Conservation (phyloP, 2,113 vertebrate genomes). For the Chlamydotis undulata region DNA sequence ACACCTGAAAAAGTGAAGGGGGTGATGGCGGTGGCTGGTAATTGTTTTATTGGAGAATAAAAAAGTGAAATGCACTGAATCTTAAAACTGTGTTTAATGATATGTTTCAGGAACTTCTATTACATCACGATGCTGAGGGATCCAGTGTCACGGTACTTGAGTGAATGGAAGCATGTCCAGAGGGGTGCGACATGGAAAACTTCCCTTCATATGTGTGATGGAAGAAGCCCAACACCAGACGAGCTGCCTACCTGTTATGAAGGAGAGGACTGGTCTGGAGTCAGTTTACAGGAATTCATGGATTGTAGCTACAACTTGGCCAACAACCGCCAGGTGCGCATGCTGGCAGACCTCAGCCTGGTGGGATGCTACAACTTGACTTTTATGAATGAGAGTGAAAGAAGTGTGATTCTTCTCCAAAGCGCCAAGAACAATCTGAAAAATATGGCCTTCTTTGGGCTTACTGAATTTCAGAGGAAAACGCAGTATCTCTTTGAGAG, state of each 20-base stretch:
- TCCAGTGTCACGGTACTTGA: slow-evolving; percentile 95
- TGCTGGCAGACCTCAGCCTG: slow-evolving; percentile 96
- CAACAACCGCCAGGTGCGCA: slow-evolving; percentile 96
- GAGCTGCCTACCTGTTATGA: slow-evolving; percentile 94
- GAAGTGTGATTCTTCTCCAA: slow-evolving; percentile 87
- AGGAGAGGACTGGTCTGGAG: slow-evolving; percentile 96
- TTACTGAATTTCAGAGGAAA: slow-evolving; percentile 97
- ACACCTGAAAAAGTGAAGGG: not conserved
- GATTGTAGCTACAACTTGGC: slow-evolving; percentile 93
- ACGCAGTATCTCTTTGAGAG: slow-evolving; percentile 98
- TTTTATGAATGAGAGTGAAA: slow-evolving; percentile 93
- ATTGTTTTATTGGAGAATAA: not conserved
- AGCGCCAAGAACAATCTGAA: slow-evolving; percentile 96
- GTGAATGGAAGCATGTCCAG: slow-evolving; percentile 98
- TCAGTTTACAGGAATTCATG: slow-evolving; percentile 92
- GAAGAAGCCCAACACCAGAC: slow-evolving; percentile 91
- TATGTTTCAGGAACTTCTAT: slow-evolving; percentile 96
- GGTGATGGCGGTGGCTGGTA: not conserved
- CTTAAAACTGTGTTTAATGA: slow-evolving; percentile 50
- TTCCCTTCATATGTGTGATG: slow-evolving; percentile 96
- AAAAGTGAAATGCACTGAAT: not conserved
- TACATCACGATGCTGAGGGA: slow-evolving; percentile 99
- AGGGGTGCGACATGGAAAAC: slow-evolving; percentile 98
- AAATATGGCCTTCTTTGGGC: slow-evolving; percentile 98
- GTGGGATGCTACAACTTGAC: slow-evolving; percentile 99